Evolutionary conservation across 2,113 vertebrate genomes (phyloP), one percentile per base, ranked within the genome.

Genomic region (Thunnus thynnus): DNA sequence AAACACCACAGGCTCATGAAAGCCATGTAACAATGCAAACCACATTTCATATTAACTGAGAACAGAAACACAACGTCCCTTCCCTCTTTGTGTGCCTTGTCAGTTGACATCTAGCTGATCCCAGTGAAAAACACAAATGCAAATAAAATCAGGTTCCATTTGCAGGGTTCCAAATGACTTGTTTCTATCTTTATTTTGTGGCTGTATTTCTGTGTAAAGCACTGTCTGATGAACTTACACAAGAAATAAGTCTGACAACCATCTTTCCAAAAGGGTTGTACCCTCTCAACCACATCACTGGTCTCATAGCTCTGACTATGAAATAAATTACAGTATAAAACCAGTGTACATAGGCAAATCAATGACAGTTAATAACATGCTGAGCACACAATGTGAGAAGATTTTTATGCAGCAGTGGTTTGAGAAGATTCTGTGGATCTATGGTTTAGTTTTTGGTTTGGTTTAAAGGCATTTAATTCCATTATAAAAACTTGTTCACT

Each of bases 41-140:
- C 78, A 77, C 67, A 76, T 77, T 85, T 65, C 17, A 57, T 57
- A 46, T 78, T 76, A 62, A 85, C 50, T 64, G 48, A 58, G 50
- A 73, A 36, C 78, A 78, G 84, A 74, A 36, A 68, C 41, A n/a
- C 57, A 14, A 55, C 41, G 13, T 32, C 25, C 32, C 66, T 18
- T 1, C 9, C 18, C 65, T 71, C 58, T 60, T n/a, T 30, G 50
- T 69, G 62, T 3, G 46, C 22, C 13, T 50, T 61, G 61, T 71
- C 83, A 80, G 47, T 18, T 71, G 55, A 76, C 60, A 66, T 50
- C 55, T 46, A 55, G 18, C 48, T 56, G 17, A 76, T 62, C 20
- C n/a, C n/a, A 16, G 55, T 67, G 61, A 67, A 68, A 76, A 76
- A 62, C 51, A 72, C 16, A 22, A 25, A 52, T 5, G 9, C 30